Percentiles rank a stretch among this genome's conserved stretches.
Conservation (phyloP, 35 echinoderm and acorn worm species). For the Apostichopus japonicus region DNA sequence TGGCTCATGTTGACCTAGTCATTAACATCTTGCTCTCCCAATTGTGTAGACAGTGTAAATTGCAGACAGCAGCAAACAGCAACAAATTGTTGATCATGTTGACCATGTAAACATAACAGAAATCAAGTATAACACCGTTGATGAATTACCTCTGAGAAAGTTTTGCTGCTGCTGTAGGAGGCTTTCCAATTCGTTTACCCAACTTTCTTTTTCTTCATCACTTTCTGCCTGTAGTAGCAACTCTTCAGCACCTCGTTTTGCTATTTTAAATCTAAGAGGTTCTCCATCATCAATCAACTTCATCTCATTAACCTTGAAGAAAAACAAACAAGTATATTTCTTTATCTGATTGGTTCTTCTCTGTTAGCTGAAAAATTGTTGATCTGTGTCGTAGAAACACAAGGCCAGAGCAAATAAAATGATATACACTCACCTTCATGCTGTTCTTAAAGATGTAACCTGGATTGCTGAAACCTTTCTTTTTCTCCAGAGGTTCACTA, state of each 20-base stretch:
- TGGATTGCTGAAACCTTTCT: constrained; percentile 97
- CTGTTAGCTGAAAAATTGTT: no score
- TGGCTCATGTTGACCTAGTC: no score
- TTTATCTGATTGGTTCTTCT: no score
- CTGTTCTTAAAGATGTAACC: constrained; percentile 97
- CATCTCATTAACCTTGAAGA: constrained; percentile 86
- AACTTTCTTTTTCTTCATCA: constrained; percentile 73
- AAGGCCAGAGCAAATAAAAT: no score
- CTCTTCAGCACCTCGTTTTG: constrained; percentile 70
- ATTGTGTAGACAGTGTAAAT: no score
- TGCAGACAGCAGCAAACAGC: neutral
- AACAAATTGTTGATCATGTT: neutral
- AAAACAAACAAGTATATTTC: neutral
- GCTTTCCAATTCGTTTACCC: constrained; percentile 74
- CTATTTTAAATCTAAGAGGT: constrained; percentile 77
- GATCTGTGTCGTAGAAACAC: no score
- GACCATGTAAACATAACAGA: neutral
- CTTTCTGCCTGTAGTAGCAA: constrained; percentile 75
- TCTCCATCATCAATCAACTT: constrained; percentile 83
- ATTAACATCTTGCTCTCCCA: no score
- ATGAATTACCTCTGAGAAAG: constrained; percentile 82
- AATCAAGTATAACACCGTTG: no score
- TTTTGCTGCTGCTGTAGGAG: constrained; percentile 83
- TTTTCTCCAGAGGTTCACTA: constrained; percentile 94
- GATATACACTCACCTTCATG: constrained; percentile 72